Conservation (phyloP, 2,113 vertebrate species). For the Macquaria australasica region DNA sequence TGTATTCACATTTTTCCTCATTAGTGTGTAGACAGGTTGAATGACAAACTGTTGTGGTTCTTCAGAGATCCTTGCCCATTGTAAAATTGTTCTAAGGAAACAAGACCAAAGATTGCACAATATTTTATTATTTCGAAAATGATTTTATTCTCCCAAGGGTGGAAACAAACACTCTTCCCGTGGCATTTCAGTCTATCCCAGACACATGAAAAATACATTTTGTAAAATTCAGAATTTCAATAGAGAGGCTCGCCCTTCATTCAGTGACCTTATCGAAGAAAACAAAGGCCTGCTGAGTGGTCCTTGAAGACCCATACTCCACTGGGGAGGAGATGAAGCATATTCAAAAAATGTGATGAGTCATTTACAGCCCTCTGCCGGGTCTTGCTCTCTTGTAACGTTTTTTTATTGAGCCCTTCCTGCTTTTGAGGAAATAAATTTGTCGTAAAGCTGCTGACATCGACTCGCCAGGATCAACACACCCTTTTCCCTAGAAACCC, state of each 20-base stretch:
- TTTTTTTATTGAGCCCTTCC: not conserved
- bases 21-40: too few species aligned
- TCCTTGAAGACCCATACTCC: slow-evolving; percentile 22
- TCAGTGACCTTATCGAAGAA: slow-evolving; percentile 44
- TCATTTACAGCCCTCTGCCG: not conserved
- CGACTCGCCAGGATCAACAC: not conserved
- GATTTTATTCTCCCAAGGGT: not conserved
- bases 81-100: not conserved
- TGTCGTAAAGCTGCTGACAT: not conserved
- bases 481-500: slow-evolving; percentile 1
- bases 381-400: not conserved
- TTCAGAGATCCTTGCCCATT: not conserved
- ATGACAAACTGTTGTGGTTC: not conserved
- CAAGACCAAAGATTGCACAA: not conserved
- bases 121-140: not conserved
- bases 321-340: not conserved
- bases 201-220: slow-evolving; percentile 1
- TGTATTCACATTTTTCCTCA: not conserved
- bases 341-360: slow-evolving; percentile 3
- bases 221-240: slow-evolving; percentile 29
- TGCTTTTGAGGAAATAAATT: slow-evolving; percentile 27
- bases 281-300: slow-evolving; percentile 28
- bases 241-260: slow-evolving; percentile 15
- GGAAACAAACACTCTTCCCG: not conserved
- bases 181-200: slow-evolving; percentile 41